Base-by-base conservation (phyloP, 2,113 vertebrate species). In the Sula dactylatra region DNA sequence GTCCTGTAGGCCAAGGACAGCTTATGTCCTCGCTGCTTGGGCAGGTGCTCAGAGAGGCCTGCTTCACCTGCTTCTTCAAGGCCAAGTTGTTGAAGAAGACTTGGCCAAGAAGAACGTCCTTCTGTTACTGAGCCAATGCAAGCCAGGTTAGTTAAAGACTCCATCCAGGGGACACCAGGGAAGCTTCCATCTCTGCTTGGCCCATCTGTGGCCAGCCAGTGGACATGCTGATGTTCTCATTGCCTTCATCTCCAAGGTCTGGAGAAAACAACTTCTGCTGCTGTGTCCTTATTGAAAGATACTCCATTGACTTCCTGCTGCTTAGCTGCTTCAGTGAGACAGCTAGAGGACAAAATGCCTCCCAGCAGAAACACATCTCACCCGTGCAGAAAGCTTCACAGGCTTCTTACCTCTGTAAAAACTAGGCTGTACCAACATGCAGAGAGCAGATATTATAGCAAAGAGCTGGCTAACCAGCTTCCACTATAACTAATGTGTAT, bases 1-100 rank as follows among this genome's bases (percentile, higher is more conserved):
- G 83, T 73, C 65, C 95, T 97, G 96, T 70, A 72, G 97, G 95
- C 91, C 96, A 97, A 67, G 96, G 97, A 97, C 67, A 80, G 36
- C 56, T 91, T 12, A 8, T 17, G 36, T 61, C 31, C 85, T 88
- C 9, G 2, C 62, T 92, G 62, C 67, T 71, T 58, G 64, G 80
- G 69, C 13, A 49, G 32, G 29, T 45, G 55, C 9, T 86, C 44
- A 31, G 45, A 64, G 61, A 76, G 26, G 8, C 11, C 29, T 72
- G 26, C 32, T 81, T 52, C 45, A 24, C 38, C 10, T 10, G 2
- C 42, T n/a, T 49, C 73, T 40, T 64, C 70, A 55, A 31, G 64
- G 54, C 34, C 52, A 54, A 65, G 55, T 5, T 13, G 4, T 8
- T 70, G 61, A 25, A 49, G 54, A 84, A 32, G 29, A 2, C n/a